Evolutionary conservation across 1,140 invertebrate species (phyloP).

Genomic region (Lordiphosa mommai): DNA sequence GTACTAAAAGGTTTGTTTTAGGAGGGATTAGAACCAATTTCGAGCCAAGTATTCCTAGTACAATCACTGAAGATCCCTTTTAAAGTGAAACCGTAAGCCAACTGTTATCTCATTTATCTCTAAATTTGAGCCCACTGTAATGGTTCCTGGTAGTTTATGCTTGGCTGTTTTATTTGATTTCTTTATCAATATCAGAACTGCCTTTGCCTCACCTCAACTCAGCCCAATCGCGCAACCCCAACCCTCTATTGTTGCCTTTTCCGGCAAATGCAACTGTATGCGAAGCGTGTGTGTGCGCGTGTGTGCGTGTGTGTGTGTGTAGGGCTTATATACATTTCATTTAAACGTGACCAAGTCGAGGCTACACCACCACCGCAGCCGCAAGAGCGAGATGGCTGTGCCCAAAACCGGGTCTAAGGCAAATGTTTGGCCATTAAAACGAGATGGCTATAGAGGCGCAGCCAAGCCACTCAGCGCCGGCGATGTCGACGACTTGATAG

Average conservation of each 20-base stretch:
- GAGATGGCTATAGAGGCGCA: constrained; percentile 20
- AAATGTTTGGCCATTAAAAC: constrained; percentile 3
- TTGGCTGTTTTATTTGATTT: constrained; percentile 66
- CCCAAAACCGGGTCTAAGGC: neutral
- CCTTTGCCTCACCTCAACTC: constrained; percentile 20
- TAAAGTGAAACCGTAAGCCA: too few species aligned
- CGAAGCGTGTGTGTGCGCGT: constrained; percentile 10
- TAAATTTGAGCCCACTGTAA: constrained; percentile 23
- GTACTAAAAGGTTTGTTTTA: too few species aligned
- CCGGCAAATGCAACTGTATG: constrained; percentile 58
- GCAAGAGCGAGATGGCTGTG: constrained; percentile 21
- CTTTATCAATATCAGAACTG: constrained; percentile 71
- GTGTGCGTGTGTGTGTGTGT: constrained; percentile 25
- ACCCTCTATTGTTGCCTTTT: constrained; percentile 12
- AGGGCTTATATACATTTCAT: constrained; percentile 70
- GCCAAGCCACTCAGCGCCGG: constrained; percentile 40
- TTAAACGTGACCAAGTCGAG: constrained; percentile 54
- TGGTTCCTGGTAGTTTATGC: constrained; percentile 11
- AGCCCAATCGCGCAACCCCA: neutral
- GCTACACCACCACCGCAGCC: constrained; percentile 42
- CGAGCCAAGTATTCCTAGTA: too few species aligned
- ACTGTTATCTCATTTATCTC: neutral
- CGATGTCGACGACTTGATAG: neutral
- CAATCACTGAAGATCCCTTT: too few species aligned
- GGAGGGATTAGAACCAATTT: too few species aligned